phyloP scores from a whole-genome alignment of 1,140 invertebrate genomes.

The Globodera ellingtonae region DNA sequence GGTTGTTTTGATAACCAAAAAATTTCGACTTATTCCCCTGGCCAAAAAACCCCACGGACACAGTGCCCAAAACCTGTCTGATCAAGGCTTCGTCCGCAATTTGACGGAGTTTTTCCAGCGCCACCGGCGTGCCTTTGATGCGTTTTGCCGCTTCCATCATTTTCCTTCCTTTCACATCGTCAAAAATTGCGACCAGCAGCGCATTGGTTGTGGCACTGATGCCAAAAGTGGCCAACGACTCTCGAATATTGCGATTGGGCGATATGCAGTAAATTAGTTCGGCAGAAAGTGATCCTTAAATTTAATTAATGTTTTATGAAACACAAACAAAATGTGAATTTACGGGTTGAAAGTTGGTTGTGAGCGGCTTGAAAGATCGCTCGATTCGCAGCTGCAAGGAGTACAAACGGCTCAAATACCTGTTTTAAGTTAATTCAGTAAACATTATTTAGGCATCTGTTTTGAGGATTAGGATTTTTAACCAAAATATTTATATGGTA shows the following conservation, averaged over 20 bases:
- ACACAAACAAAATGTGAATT: too few species aligned
- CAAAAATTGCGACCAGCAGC: slow-evolving; percentile 54
- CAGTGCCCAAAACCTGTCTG: slow-evolving; percentile 32
- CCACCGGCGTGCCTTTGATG: slow-evolving; percentile 48
- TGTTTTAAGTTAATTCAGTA: slow-evolving; percentile 14
- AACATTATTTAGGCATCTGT: too few species aligned
- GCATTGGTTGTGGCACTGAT: slow-evolving; percentile 47
- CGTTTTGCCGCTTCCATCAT: slow-evolving; percentile 53
- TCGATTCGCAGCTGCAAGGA: slow-evolving; percentile 60
- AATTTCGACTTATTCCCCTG: not conserved
- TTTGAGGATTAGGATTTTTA: too few species aligned
- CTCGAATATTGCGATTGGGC: slow-evolving; percentile 57
- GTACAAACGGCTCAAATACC: slow-evolving; percentile 58
- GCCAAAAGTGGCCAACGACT: slow-evolving; percentile 54
- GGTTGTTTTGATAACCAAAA: too few species aligned
- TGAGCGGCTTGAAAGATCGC: slow-evolving; percentile 61
- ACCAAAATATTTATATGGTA: too few species aligned
- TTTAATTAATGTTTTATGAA: too few species aligned
- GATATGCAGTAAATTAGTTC: slow-evolving; percentile 61
- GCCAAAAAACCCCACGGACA: not conserved
- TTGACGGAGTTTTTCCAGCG: slow-evolving; percentile 41
- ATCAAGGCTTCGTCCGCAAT: slow-evolving; percentile 38
- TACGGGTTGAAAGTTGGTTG: slow-evolving; percentile 55
- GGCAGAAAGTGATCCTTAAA: slow-evolving; percentile 45
- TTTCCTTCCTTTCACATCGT: slow-evolving; percentile 51